Conservation (phyloP, 2,113 vertebrate species). For the Baryphthengus martii region DNA sequence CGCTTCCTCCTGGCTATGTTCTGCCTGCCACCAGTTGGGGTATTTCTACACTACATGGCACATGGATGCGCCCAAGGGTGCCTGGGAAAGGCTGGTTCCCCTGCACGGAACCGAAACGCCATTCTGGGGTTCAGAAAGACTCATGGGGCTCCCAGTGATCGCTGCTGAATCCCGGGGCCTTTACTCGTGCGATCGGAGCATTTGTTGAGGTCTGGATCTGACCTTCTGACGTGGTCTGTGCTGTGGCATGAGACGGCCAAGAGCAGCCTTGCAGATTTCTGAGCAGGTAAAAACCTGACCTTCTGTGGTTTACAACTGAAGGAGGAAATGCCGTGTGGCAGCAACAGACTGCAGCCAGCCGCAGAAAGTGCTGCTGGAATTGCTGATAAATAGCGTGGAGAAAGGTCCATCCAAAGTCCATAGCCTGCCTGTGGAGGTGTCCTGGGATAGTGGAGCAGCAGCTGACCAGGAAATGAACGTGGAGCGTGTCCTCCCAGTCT, state of each 20-base stretch:
- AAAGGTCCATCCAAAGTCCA: not conserved
- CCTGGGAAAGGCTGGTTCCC: not conserved
- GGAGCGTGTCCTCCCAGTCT: not conserved
- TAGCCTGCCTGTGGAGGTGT: not conserved
- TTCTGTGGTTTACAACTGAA: accelerated
- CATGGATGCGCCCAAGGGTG: accelerated
- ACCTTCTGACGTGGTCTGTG: accelerated
- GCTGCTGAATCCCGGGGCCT: accelerated
- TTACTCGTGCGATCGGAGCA: accelerated
- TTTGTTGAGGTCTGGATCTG: not conserved
- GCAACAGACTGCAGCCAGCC: not conserved
- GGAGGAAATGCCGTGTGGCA: not conserved
- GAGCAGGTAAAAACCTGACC: not conserved
- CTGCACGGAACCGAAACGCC: accelerated
- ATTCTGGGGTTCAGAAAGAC: not conserved
- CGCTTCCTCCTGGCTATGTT: not conserved
- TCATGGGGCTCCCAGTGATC: accelerated
- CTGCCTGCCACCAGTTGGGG: accelerated
- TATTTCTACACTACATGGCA: accelerated
- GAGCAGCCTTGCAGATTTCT: not conserved
- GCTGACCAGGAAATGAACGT: not conserved
- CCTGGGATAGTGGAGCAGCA: not conserved
- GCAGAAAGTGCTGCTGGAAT: not conserved
- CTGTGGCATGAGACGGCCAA: accelerated
- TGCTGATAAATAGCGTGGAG: not conserved